Base-by-base conservation (phyloP, 2,797 vertebrate species). In the Anguilla pacifica region DNA sequence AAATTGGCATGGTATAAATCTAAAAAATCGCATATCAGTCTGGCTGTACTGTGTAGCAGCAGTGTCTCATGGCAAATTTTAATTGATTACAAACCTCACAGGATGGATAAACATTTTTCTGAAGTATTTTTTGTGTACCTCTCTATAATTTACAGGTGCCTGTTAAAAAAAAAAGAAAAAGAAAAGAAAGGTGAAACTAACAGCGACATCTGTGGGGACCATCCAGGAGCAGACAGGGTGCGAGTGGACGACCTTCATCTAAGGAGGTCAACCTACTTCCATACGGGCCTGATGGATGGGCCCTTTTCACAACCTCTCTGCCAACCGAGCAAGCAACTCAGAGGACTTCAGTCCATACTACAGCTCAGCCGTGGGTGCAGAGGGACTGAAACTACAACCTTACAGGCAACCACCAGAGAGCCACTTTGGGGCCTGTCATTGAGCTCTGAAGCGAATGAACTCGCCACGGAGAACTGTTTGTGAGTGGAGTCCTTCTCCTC, bases 111-210 rank as follows among this genome's bases (percentile, higher is more conserved):
- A 17, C 2, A 11, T 59, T 11, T 84, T 31, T 35, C 51, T 35
- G n/a, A 64, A 49, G 64, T 43, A 17, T 85, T 2, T 57, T 22
- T 28, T 85, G 2, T 85, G 31, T 39, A 9, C 39, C 25, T 19
- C 51, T 53, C 57, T 70, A 28, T n/a, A 49, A 49, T 88, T 72
- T 83, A 28, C 85, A 88, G 88, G 85, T 88, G 79, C 85, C 61
- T 86, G 79, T 49, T 88, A 64, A 88, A 85, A 67, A 39, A 46
- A 84, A 74, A 0, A 53, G n/a, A 53, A 53, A 13, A 10, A 53
- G 4, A 53, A 53, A 53, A 53, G 51, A 79, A n/a, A 55, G 82
- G 51, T 31, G 64, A 67, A 67, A n/a, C 49, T 82, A 25, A 39
- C 10, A 43, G 59, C 6, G 46, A 43, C 10, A 55, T 84, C 28